These are phyloP conservation scores for Flabesymbios commensalis DNA, from an alignment of 2,888 invertebrate genomes.

Conservation along the genomic window DNA sequence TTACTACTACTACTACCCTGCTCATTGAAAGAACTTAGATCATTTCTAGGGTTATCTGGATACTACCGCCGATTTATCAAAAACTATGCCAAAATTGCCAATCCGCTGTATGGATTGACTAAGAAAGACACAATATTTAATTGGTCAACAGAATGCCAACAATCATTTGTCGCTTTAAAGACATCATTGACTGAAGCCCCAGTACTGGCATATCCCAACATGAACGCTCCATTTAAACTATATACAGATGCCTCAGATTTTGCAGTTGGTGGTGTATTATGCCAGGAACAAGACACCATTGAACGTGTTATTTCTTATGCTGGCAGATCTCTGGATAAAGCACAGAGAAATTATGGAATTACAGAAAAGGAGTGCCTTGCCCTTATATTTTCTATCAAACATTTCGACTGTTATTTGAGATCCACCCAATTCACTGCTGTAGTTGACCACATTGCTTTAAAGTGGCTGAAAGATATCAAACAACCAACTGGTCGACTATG, in stretches of 20 bases:
- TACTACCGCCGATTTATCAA: slow-evolving; percentile 5
- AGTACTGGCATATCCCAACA: neutral
- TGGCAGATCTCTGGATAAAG: neutral
- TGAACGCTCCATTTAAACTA: neutral
- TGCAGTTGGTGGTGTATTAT: neutral
- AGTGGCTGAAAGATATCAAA: neutral
- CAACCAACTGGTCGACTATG: neutral
- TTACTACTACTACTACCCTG: too few species aligned
- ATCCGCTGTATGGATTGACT: slow-evolving; percentile 1
- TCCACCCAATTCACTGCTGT: neutral
- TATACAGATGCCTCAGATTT: slow-evolving; percentile 1
- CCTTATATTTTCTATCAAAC: neutral
- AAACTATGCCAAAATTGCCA: neutral
- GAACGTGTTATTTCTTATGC: slow-evolving; percentile 9
- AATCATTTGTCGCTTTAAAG: slow-evolving; percentile 1
- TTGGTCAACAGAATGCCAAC: neutral
- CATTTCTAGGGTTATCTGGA: neutral
- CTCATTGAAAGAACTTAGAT: neutral
- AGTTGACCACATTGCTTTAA: neutral
- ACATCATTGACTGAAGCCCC: neutral
- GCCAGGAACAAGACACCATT: neutral
- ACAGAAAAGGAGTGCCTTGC: slow-evolving; percentile 14
- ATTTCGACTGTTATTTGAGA: slow-evolving; percentile 3
- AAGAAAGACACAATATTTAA: neutral
- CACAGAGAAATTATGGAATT: neutral